These are phyloP conservation scores for Creontiades dilutus DNA, from an alignment of 2,888 invertebrate species.

Conservation along the genomic window DNA sequence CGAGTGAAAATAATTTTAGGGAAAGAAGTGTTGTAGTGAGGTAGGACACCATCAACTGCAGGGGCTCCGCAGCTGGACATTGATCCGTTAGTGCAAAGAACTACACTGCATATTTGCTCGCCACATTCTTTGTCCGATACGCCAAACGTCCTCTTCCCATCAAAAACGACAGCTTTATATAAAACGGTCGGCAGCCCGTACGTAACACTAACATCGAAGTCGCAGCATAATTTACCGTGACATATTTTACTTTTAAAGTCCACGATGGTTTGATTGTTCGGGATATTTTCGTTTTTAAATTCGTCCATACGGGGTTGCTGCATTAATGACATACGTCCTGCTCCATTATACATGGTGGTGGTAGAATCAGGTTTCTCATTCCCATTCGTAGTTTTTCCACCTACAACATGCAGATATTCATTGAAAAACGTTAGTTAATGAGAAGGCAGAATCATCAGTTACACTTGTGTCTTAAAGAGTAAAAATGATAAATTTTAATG, in stretches of 20 bases:
- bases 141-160: conserved; percentile 1
- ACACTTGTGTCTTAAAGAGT: no score
- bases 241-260: not conserved
- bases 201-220: conserved; percentile 13
- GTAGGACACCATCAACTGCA: not conserved
- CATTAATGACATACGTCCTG: not conserved
- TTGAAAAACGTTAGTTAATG: no score
- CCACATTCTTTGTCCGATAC: not conserved
- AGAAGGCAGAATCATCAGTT: no score
- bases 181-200: not conserved
- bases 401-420: not conserved
- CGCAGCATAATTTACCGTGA: conserved; percentile 46
- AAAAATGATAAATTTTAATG: no score
- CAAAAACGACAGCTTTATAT: conserved; percentile 37
- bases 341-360: not conserved
- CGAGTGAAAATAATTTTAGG: not conserved
- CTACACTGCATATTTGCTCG: conserved; percentile 46
- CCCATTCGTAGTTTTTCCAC: not conserved
- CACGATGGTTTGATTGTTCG: not conserved
- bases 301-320: not conserved
- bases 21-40: not conserved
- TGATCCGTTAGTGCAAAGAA: not conserved
- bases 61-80: conserved; percentile 3
- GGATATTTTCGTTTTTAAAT: not conserved
- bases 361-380: not conserved